Evolutionary conservation across 2,113 vertebrate genomes (phyloP).

Genomic region (Turdus rufiventris): DNA sequence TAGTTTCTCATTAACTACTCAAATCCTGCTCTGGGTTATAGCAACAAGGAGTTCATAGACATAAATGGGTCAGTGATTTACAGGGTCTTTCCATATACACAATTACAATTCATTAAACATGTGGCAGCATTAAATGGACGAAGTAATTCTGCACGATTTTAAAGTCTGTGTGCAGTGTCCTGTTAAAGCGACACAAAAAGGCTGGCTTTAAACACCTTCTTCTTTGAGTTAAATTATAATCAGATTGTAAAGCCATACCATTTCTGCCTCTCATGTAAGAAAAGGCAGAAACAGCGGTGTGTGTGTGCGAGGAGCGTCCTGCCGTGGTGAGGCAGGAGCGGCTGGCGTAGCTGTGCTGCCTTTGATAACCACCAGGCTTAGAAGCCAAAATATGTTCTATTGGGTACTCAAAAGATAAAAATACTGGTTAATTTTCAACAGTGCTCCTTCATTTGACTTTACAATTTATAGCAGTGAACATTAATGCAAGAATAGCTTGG

Average conservation of each 20-base stretch:
- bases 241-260: constrained; percentile 35
- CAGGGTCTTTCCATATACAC: constrained; percentile 46
- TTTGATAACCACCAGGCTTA: constrained; percentile 70
- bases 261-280: not conserved
- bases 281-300: not conserved
- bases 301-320: not conserved
- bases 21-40: constrained; percentile 67
- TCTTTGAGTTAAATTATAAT: constrained; percentile 30
- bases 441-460: constrained; percentile 86
- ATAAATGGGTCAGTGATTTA: constrained; percentile 56
- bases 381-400: constrained; percentile 79
- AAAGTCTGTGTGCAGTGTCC: constrained; percentile 26
- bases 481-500: constrained; percentile 81
- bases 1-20: constrained; percentile 71
- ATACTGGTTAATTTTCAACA: constrained; percentile 84
- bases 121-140: constrained; percentile 35
- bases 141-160: constrained; percentile 25
- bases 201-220: constrained; percentile 43
- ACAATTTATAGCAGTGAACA: constrained; percentile 81
- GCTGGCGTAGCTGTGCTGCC: constrained; percentile 34
- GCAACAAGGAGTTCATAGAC: constrained; percentile 53
- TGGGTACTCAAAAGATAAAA: constrained; percentile 78
- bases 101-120: constrained; percentile 66
- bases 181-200: constrained; percentile 43
- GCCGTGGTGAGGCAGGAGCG: constrained; percentile 11